These are phyloP conservation scores for Vultur gryphus DNA, from an alignment of 2,797 vertebrate species.

Conservation along the genomic window DNA sequence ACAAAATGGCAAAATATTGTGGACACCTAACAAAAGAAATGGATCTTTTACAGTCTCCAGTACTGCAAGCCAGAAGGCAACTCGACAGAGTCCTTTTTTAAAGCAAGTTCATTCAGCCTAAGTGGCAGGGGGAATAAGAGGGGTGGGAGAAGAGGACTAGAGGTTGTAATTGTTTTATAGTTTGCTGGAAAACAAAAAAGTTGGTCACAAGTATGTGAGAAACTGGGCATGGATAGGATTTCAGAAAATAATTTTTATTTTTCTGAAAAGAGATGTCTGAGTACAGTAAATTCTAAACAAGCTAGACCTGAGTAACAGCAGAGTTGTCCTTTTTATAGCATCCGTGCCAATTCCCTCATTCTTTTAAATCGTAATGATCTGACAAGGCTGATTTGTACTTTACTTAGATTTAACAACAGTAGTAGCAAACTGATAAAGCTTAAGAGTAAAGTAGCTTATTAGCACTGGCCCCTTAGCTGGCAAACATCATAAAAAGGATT, in stretches of 20 bases:
- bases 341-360: background rate
- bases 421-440: conserved; percentile 12
- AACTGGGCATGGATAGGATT: background rate
- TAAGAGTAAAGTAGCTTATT: background rate
- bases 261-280: background rate
- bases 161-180: background rate
- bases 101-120: background rate
- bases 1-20: background rate
- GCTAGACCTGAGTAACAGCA: background rate
- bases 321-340: background rate
- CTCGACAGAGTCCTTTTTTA: background rate
- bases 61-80: background rate
- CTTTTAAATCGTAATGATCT: background rate
- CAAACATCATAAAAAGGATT: background rate
- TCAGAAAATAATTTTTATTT: background rate
- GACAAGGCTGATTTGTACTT: background rate
- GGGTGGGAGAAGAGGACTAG: background rate
- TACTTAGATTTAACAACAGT: background rate
- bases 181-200: background rate
- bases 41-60: background rate
- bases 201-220: background rate
- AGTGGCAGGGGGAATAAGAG: background rate
- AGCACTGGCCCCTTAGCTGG: background rate
- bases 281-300: background rate
- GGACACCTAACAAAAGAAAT: background rate